A percentile compares a stretch with the other conserved stretches of the same genome.
Evolutionary conservation across 2,797 vertebrate species (phyloP).

Genomic region (Petrocephalus sullivani): DNA sequence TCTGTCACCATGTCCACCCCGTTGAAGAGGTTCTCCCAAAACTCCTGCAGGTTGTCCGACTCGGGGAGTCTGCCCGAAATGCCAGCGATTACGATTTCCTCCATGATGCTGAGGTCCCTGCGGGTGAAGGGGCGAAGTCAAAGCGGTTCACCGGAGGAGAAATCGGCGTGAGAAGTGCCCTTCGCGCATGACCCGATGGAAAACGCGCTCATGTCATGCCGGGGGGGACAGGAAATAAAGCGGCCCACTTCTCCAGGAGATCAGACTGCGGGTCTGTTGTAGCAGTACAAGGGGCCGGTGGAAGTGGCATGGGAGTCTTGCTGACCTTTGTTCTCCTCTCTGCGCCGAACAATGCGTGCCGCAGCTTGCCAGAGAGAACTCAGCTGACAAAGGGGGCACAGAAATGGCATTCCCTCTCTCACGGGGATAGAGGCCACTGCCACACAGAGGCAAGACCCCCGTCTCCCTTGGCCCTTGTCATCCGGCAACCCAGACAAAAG

Average conservation of each 20-base stretch:
- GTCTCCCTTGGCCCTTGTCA: not conserved
- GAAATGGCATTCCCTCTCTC: slow-evolving; percentile 25
- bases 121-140: not conserved
- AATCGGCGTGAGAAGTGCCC: not conserved
- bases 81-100: slow-evolving; percentile 89
- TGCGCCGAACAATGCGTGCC: not conserved
- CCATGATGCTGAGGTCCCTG: slow-evolving; percentile 67
- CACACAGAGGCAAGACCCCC: slow-evolving; percentile 1
- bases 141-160: not conserved
- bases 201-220: not conserved
- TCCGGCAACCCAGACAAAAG: not conserved
- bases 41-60: slow-evolving; percentile 86
- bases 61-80: slow-evolving; percentile 86
- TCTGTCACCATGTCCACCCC: slow-evolving; percentile 97
- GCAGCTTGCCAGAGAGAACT: slow-evolving; percentile 7
- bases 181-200: not conserved
- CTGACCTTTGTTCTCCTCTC: slow-evolving; percentile 22
- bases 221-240: not conserved
- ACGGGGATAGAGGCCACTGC: slow-evolving; percentile 38
- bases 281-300: not conserved
- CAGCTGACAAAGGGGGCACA: slow-evolving; percentile 14
- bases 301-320: slow-evolving; percentile 9
- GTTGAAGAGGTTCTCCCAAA: slow-evolving; percentile 91
- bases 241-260: not conserved
- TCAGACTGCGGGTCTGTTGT: not conserved